Conservation (phyloP, 2,888 invertebrate species). For the Carpatolechia fugitivella region DNA sequence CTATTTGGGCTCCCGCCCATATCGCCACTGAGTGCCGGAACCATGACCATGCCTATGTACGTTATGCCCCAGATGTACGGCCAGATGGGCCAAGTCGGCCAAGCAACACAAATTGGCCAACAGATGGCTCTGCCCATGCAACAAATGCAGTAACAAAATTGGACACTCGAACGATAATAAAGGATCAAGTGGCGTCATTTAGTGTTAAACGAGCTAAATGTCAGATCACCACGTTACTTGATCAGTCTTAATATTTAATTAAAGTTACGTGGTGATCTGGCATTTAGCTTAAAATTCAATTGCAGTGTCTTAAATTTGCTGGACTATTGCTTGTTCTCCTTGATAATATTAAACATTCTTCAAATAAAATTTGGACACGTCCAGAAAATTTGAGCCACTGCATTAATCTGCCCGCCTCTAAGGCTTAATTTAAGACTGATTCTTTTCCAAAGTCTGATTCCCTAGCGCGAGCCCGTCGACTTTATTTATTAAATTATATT, state of each 20-base stretch:
- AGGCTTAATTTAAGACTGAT: slow-evolving; percentile 54
- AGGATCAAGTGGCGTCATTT: slow-evolving; percentile 68
- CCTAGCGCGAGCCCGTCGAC: slow-evolving; percentile 75
- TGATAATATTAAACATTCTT: not conserved
- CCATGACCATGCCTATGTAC: slow-evolving; percentile 73
- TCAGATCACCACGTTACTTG: slow-evolving; percentile 72
- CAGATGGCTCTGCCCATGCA: slow-evolving; percentile 38
- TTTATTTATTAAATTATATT: slow-evolving; percentile 52
- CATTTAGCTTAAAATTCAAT: slow-evolving; percentile 61
- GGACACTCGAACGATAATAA: slow-evolving; percentile 52
- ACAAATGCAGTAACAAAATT: slow-evolving; percentile 61
- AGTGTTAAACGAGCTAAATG: slow-evolving; percentile 60
- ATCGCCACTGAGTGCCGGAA: slow-evolving; percentile 60
- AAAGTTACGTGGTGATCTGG: slow-evolving; percentile 63
- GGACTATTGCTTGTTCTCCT: slow-evolving; percentile 28
- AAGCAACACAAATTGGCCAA: slow-evolving; percentile 40
- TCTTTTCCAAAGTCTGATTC: slow-evolving; percentile 47
- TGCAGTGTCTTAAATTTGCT: slow-evolving; percentile 62
- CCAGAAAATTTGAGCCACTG: slow-evolving; percentile 56
- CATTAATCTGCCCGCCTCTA: slow-evolving; percentile 31
- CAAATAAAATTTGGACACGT: slow-evolving; percentile 20
- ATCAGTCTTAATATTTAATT: slow-evolving; percentile 38
- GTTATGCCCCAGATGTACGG: slow-evolving; percentile 65
- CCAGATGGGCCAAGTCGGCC: slow-evolving; percentile 10
- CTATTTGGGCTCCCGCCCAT: slow-evolving; percentile 66